phyloP scores from a whole-genome alignment of 2,113 vertebrate genomes.

The Naja naja region DNA sequence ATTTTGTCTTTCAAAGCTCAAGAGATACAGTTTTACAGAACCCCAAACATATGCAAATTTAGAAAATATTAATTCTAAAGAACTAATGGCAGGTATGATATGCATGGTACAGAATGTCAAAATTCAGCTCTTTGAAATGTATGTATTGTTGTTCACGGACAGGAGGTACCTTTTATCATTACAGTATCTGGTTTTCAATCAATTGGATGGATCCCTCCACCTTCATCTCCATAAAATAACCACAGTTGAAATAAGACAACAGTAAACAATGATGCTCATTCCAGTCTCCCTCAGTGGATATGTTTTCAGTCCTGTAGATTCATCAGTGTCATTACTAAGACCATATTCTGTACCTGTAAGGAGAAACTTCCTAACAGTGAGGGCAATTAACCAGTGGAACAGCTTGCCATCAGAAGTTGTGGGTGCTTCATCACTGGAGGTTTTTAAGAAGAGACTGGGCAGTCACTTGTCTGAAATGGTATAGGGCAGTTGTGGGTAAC shows the following conservation, averaged over 20 bases:
- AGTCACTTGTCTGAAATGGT: neutral
- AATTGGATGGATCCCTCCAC: neutral
- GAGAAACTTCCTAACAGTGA: neutral
- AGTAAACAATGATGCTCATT: constrained; percentile 65
- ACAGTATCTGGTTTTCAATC: constrained; percentile 47
- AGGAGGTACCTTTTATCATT: constrained; percentile 63
- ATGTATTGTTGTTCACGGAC: constrained; percentile 57
- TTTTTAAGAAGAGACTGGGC: neutral
- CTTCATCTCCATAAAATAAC: constrained; percentile 52
- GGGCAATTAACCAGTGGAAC: neutral
- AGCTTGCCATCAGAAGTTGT: neutral
- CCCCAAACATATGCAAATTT: constrained; percentile 50
- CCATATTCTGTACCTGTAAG: neutral
- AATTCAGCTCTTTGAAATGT: constrained; percentile 60
- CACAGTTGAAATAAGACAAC: constrained; percentile 62
- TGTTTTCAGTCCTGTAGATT: constrained; percentile 37
- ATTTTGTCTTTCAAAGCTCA: constrained; percentile 41
- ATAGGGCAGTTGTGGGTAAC: neutral
- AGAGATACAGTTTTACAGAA: constrained; percentile 50
- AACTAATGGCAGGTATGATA: neutral
- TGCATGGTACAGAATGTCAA: constrained; percentile 52
- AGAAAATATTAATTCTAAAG: constrained; percentile 26
- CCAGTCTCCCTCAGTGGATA: constrained; percentile 59
- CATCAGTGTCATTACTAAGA: constrained; percentile 59
- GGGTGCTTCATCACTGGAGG: neutral